Evolutionary conservation across 2,888 invertebrate species (phyloP), one percentile per base, ranked within the genome.

Genomic region (Gari tellinella): DNA sequence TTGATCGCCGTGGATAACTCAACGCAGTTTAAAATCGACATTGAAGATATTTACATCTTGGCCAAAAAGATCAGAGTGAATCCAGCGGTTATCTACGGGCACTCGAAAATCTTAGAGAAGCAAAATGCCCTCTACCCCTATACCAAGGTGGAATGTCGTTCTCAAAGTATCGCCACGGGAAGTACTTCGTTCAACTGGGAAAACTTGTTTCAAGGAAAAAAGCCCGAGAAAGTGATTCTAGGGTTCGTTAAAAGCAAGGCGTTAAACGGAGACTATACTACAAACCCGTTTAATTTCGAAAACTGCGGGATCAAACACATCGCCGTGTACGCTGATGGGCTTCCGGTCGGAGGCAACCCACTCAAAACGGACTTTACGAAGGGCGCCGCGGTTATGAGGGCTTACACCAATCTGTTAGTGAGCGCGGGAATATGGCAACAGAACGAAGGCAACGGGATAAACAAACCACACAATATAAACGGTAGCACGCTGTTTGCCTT

Each of bases 1-100:
- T 19, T 53, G 10, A 38, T 31, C 14, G n/a, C 26, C 19, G 25
- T 10, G 15, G 53, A 53, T 19, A 19, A 19, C 15, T 10, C 38
- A 19, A 19, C 40, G 15, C 38, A 25, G 15, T 53, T 26, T 53
- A 40, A 17, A 37, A 38, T 53, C 19, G 19, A 53, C 19, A 62
- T 62, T 3, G 8, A 46, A 19, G 62, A 62, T 19, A 31, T 52
- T 12, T 62, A 52, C 41, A 26, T 62, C 12, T 43, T 62, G 25
- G 51, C 52, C 14, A 40, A 60, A 46, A 75, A 72, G 61, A 41
- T 76, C 8, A 62, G 62, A 41, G 66, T 75, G 14, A 72, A 75
- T 31, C 66, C 72, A 1, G 72, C 65, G 14, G 62, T 79, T 17
- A 72, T 75, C 14, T 49, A 23, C 21, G 65, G 60, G 4, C 70